Evolutionary conservation across 1,140 invertebrate species (phyloP), one percentile per base, ranked within the genome.

Genomic region (Chymomyza costata): DNA sequence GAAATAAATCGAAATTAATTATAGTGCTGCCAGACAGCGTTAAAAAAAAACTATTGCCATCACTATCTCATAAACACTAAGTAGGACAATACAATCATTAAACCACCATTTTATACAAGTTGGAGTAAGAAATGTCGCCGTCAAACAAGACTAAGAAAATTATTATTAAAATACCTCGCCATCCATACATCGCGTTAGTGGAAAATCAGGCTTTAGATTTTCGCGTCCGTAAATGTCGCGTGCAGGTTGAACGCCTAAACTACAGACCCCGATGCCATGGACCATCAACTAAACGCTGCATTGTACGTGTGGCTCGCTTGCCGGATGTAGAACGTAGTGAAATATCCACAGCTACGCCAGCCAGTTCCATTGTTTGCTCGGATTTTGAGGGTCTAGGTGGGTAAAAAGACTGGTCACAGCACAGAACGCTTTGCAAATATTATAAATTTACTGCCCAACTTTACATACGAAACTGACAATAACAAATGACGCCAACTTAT

Each of bases 361-460:
- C 59, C 21, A 76, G 66, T 28, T 82, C 76, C 18, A 71, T 82
- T n/a, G 74, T 82, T 1, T 64, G 49, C 21, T 71, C 78, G 0
- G 76, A 82, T 7, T 60, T 68, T 5, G 67, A 54, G 25, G 18
- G 11, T 31, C 64, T 62, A 11, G 56, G 69, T 69, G 45, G 43
- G 28, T 11, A 11, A 19, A n/a, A 1, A 6, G 2, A 8, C 6
- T 7, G 19, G 2, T n/a, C n/a, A n/a, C n/a, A n/a, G n/a, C n/a
- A n/a, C n/a, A n/a, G n/a, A n/a, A n/a, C n/a, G n/a, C n/a, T n/a
- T n/a, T n/a, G n/a, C n/a, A n/a, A n/a, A n/a, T n/a, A n/a, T n/a
- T n/a, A n/a, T n/a, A n/a, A n/a, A n/a, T n/a, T n/a, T n/a, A n/a
- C n/a, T n/a, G n/a, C n/a, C n/a, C n/a, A n/a, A n/a, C n/a, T n/a